Conservation (phyloP, 2,888 invertebrate genomes). For the Arctia plantaginis region DNA sequence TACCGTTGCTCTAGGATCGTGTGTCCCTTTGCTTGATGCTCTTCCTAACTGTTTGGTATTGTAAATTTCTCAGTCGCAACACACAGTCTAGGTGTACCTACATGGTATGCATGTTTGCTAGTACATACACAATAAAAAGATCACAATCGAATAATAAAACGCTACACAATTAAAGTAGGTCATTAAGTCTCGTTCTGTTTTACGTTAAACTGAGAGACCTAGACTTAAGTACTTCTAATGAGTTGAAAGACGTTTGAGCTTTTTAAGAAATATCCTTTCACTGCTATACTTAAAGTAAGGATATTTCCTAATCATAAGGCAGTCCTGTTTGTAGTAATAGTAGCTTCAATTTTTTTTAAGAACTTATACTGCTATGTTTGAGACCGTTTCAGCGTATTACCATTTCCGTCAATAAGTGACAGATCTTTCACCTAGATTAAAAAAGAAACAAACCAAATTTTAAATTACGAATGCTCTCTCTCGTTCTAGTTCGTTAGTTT, state of each 20-base stretch:
- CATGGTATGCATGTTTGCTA: neutral
- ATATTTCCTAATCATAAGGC: neutral
- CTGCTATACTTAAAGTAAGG: neutral
- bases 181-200: neutral
- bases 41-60: neutral
- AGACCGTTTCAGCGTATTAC: neutral
- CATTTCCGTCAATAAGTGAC: neutral
- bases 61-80: neutral
- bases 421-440: neutral
- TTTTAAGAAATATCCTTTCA: neutral
- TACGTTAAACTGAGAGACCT: neutral
- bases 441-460: constrained; percentile 1
- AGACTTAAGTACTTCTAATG: neutral
- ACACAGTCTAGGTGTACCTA: neutral
- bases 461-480: constrained; percentile 1
- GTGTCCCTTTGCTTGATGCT: neutral
- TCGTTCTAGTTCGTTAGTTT: constrained; percentile 39
- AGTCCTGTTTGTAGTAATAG: neutral
- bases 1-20: neutral
- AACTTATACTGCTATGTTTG: neutral
- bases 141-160: neutral
- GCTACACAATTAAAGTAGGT: neutral
- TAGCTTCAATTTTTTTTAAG: neutral
- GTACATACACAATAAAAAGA: neutral
- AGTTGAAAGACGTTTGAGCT: neutral